A percentile compares a stretch with the other conserved stretches of the same genome.
Conservation (phyloP, 2,888 invertebrate species). For the Pteria penguin region DNA sequence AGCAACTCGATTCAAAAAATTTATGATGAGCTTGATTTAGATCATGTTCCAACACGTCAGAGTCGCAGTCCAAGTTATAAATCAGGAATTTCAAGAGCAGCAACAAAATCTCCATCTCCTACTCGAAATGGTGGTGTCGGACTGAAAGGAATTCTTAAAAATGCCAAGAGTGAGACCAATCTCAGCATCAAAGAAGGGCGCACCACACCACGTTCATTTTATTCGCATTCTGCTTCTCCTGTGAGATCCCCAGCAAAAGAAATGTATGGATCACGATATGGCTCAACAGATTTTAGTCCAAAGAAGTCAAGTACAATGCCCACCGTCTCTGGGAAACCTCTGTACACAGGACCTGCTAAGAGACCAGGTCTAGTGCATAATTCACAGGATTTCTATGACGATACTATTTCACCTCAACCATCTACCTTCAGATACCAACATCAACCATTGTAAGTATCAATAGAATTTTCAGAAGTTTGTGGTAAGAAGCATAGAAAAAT, state of each 20-base stretch:
- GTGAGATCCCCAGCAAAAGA: neutral
- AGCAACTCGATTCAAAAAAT: constrained; percentile 40
- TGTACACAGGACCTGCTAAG: constrained; percentile 31
- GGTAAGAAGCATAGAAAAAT: too few relatives aligned
- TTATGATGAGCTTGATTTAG: constrained; percentile 52
- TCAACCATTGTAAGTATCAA: constrained; percentile 42
- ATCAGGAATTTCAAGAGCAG: constrained; percentile 1
- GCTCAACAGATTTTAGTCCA: constrained; percentile 4
- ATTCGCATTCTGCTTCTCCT: constrained; percentile 36
- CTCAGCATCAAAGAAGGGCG: constrained; percentile 57
- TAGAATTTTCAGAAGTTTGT: too few relatives aligned
- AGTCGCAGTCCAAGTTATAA: constrained; percentile 25
- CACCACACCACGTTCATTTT: constrained; percentile 33
- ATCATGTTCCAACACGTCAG: constrained; percentile 19
- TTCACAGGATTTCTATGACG: constrained; percentile 34
- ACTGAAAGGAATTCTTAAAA: constrained; percentile 58
- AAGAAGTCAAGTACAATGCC: neutral
- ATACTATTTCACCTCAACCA: constrained; percentile 18
- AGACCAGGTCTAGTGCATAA: constrained; percentile 22
- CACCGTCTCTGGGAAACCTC: constrained; percentile 24
- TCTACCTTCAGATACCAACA: constrained; percentile 38
- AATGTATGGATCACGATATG: constrained; percentile 4
- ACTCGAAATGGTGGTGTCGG: constrained; percentile 41
- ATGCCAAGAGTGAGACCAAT: constrained; percentile 57
- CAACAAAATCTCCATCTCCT: constrained; percentile 29